These are phyloP conservation scores for Lissocephala sabroskyi DNA, from an alignment of 2,888 invertebrate genomes.

Conservation along the genomic window DNA sequence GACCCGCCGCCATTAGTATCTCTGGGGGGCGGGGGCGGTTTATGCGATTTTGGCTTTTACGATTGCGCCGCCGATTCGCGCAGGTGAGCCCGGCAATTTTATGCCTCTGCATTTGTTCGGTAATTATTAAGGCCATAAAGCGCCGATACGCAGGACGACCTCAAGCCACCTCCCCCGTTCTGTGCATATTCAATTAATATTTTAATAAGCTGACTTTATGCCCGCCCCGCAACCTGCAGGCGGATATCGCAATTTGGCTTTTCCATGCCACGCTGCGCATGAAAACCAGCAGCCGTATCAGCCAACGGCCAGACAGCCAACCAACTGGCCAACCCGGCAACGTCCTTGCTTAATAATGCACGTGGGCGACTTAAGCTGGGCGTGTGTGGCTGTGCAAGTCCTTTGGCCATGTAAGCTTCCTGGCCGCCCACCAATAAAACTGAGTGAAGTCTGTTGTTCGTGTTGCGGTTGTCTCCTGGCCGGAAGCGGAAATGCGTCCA, in stretches of 20 bases:
- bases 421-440: background rate
- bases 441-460: background rate
- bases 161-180: no score
- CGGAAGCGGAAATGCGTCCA: conserved; percentile 56
- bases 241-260: conserved; percentile 59
- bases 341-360: conserved; percentile 52
- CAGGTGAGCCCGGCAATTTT: background rate
- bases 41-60: conserved; percentile 10
- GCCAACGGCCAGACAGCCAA: background rate
- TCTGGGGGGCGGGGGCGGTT: conserved; percentile 14
- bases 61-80: background rate
- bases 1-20: background rate
- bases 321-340: background rate
- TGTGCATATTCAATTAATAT: conserved; percentile 62
- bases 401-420: background rate
- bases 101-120: conserved; percentile 1
- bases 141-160: no score
- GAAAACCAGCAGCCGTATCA: conserved; percentile 23
- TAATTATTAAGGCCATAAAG: conserved; percentile 57
- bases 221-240: conserved; percentile 42
- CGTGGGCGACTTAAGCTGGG: conserved; percentile 1
- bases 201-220: conserved; percentile 61
- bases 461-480: background rate
- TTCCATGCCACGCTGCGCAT: conserved; percentile 43
- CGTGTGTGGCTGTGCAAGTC: background rate